phyloP scores from a whole-genome alignment of 2,797 vertebrate species.

The Bovichtus variegatus region DNA sequence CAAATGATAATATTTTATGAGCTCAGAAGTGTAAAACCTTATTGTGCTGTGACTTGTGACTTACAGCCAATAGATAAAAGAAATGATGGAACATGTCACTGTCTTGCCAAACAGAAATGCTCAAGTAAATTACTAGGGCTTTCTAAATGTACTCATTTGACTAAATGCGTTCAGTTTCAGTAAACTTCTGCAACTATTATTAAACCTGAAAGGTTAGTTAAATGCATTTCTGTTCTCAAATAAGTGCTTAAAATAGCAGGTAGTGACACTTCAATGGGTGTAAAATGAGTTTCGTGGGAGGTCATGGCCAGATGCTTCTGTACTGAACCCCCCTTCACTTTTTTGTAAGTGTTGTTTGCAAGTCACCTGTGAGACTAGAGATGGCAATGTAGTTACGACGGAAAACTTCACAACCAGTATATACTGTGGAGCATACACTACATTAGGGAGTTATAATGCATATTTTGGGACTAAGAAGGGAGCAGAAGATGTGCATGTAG shows the following conservation, averaged over 20 bases:
- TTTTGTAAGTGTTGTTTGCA: not conserved
- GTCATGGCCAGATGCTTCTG: not conserved
- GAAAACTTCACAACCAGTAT: not conserved
- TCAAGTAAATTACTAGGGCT: not conserved
- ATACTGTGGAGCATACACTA: not conserved
- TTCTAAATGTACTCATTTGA: not conserved
- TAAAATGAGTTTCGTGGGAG: slow-evolving; percentile 2
- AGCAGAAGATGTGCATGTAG: not conserved
- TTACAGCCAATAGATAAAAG: not conserved
- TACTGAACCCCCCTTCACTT: not conserved
- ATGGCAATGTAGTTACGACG: not conserved
- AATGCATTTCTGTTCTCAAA: not conserved
- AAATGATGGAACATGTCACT: not conserved
- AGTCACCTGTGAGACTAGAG: slow-evolving; percentile 3
- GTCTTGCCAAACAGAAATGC: not conserved
- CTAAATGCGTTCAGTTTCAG: not conserved
- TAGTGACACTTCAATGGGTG: not conserved
- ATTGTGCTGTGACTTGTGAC: not conserved
- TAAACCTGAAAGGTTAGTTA: not conserved
- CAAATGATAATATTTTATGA: not conserved
- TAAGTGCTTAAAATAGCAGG: not conserved
- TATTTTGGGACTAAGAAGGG: not conserved
- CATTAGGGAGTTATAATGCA: not conserved
- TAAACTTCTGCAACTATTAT: not conserved
- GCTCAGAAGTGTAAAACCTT: not conserved